Evolutionary conservation across 2,113 vertebrate species (phyloP), one percentile per base, ranked within the genome.

Genomic region (Brachypteracias leptosomus): DNA sequence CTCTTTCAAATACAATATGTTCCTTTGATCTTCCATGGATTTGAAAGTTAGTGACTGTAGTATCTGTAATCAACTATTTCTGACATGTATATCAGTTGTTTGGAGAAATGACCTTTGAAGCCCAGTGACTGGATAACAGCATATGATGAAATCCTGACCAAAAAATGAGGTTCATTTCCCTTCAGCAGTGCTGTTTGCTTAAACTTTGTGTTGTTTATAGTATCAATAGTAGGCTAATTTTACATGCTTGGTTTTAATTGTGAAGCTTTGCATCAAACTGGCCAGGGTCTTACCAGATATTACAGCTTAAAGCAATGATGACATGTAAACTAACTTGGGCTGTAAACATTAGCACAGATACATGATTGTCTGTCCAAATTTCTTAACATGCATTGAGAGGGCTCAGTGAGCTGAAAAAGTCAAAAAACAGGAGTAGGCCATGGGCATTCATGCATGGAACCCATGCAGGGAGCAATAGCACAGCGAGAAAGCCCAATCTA

Each of bases 171-270:
- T 78, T 80, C 19, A 38, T 67, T 83, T 75, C 58, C 66, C 76
- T 84, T 82, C 74, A 90, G 38, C 19, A 62, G 10, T 58, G 85
- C 46, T 82, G 38, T 38, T 91, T 93, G 73, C 52, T 92, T 71
- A 90, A 70, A 83, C 15, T 88, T 75, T 19, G n/a, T 58, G 46
- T 21, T 61, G 90, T 86, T 97, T 90, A 92, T 81, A 77, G 12
- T 54, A 81, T 16, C 71, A 52, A 15, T 33, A 22, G 11, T 57
- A 68, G 35, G 44, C 31, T 38, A 70, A 33, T 5, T 82, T 89
- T 87, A 61, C 33, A 25, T 28, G 49, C 52, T 88, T 88, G 42
- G 25, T 92, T 90, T 85, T 28, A 79, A 55, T 65, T 70, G 57
- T 12, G 26, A 28, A 78, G 40, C 36, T 62, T 66, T 85, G 55